Base-by-base conservation (phyloP, 2,113 vertebrate genomes). In the Puntigrus tetrazona region DNA sequence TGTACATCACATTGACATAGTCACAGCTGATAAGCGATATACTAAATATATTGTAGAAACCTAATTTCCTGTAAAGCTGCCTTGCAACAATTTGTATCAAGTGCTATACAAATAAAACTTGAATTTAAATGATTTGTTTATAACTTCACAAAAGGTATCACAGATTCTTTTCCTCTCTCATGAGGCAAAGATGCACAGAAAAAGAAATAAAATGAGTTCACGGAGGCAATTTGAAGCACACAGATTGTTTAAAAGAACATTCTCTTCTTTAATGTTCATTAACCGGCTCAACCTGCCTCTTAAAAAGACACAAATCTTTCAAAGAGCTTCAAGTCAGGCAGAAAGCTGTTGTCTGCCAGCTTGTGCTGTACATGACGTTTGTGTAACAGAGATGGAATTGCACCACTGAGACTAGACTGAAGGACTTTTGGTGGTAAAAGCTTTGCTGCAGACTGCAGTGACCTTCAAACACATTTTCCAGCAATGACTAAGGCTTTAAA, bases 171-270 rank as follows among this genome's bases (percentile, higher is more conserved):
- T 25, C 14, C 70, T 16, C 13, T 13, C 41, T 29, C 31, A 50
- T 18, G 50, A 57, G 57, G 31, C 36, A 77, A 55, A 72, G 75
- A 41, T 52, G 50, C 77, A 76, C 18, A 34, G 65, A 79, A 50
- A 73, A 55, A 74, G 57, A 59, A 50, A 45, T 27, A 41, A 65
- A n/a, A 41, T 0, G 43, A 76, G 82, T 74, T 76, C 36, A 75
- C 34, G 43, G 83, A 47, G 22, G 34, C 43, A 36, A 65, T 78
- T 76, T 52, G 43, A 82, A 84, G 78, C 63, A 72, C 72, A 43
- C 10, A 57, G 73, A 85, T 83, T 45, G 65, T 84, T 84, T 87
- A 87, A 87, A 84, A 87, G 83, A 83, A 82, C 79, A 85, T 87
- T 74, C 69, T 82, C 34, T 65, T 31, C 78, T 55, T 79, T 78